Evolutionary conservation across 2,113 vertebrate species (phyloP), one percentile per base, ranked within the genome.

Genomic region (Rhodinocichla rosea): DNA sequence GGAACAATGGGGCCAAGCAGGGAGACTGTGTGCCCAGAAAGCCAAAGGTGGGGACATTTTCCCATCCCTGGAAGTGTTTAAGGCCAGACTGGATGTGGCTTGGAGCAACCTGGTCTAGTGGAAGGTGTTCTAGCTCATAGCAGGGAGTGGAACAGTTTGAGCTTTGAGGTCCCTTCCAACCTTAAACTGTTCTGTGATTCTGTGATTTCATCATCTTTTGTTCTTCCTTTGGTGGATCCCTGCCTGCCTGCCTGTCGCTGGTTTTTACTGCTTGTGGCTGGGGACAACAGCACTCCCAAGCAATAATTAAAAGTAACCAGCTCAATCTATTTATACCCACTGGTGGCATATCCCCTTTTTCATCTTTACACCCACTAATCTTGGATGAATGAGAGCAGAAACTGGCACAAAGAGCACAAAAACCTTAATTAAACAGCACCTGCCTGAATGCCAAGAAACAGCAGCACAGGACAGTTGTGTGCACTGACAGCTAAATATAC

Each of bases 381-480:
- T 65, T 67, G 63, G 71, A 83, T 91, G 75, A 95, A 86, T 8
- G 39, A 95, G 90, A 63, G 75, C 79, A 39, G 39, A 64, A 57
- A 69, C 30, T n/a, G 67, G 75, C 83, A 94, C 3, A 52, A 93
- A 91, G 83, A 74, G 90, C 71, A 83, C 64, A 83, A 63, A 90
- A 70, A 55, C 63, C 92, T 89, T 95, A 93, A 96, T 93, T 93
- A 95, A 96, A 83, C 92, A 81, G 55, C 56, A 78, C 39, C 74
- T 76, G 70, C 84, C 63, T 83, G 57, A 83, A 91, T 77, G 85
- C 85, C 84, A 95, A 81, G 79, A 49, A 52, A 42, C 78, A 89
- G 78, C 55, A 89, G 91, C 64, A 45, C 2, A 0, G 71, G 93
- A 68, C 71, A 78, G 83, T 63, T 77, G 85, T 81, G 83, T 37